These are phyloP conservation scores for Lypha dubia DNA, from an alignment of 2,888 invertebrate genomes.

Conservation along the genomic window DNA sequence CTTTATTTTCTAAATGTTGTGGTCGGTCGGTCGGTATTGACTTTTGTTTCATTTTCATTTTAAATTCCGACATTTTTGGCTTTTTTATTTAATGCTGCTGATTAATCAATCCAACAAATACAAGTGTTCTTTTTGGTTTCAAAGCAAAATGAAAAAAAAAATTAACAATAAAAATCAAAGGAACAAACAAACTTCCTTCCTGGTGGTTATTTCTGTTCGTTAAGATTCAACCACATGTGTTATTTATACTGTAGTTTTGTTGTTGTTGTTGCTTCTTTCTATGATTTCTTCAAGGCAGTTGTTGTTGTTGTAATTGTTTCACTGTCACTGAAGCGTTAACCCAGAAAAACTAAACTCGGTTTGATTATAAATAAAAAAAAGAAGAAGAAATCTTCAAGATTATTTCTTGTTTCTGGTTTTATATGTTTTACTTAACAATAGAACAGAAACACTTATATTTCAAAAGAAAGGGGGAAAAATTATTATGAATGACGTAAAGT, in stretches of 20 bases:
- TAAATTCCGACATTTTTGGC: neutral
- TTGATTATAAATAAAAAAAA: constrained; percentile 39
- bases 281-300: constrained; percentile 49
- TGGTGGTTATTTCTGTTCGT: constrained; percentile 38
- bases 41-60: constrained; percentile 28
- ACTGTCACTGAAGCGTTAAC: constrained; percentile 68
- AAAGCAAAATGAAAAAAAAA: constrained; percentile 26
- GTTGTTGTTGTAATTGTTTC: constrained; percentile 58
- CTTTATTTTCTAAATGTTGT: constrained; percentile 3
- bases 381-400: constrained; percentile 36
- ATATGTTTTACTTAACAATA: constrained; percentile 32
- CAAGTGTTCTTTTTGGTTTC: constrained; percentile 56
- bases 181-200: constrained; percentile 66
- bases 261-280: constrained; percentile 28
- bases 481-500: constrained; percentile 59
- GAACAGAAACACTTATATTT: constrained; percentile 32
- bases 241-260: constrained; percentile 32
- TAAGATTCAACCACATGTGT: constrained; percentile 58
- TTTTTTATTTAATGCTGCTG: constrained; percentile 7
- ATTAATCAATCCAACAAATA: constrained; percentile 51
- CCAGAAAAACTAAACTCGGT: constrained; percentile 67
- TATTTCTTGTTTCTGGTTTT: constrained; percentile 27
- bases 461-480: constrained; percentile 4
- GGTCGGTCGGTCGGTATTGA: constrained; percentile 33
- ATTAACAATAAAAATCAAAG: constrained; percentile 58